Evolutionary conservation across 2,113 vertebrate genomes (phyloP), one percentile per base, ranked within the genome.

Genomic region (Hypocryptadius cinnamomeus): DNA sequence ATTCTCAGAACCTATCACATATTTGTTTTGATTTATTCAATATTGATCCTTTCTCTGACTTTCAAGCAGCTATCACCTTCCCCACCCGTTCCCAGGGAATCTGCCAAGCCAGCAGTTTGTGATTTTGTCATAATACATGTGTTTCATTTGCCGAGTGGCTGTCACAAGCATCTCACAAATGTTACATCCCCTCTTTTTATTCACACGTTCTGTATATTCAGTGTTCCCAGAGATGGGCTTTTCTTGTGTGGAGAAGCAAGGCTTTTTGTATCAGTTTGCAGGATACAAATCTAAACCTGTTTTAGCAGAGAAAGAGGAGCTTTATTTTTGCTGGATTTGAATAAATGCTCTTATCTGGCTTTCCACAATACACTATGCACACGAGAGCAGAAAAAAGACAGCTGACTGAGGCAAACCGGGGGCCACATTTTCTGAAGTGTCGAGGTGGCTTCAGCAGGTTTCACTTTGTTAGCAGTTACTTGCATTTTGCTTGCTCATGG

Each of bases 1-100:
- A 72, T 96, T 96, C 42, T 78, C 95, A 97, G 92, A 97, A 97
- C 96, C 93, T 96, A 96, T 96, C 97, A 94, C 97, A 97, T 98
- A 98, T 97, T 98, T 98, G 97, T 98, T 98, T 97, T 98, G 98
- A 97, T 96, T 95, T 97, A 97, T 97, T 97, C 96, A 97, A 97
- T 97, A 97, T 93, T 97, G 96, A 93, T 95, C 90, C 92, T 94
- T 97, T 97, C 96, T 97, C 96, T 97, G 97, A 97, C 97, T 97
- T 97, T 95, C 81, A 50, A 97, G 94, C 94, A 94, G 94, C 96
- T 96, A 93, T 97, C 97, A 96, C 97, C 96, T 97, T 97, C 97
- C 92, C 95, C 71, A 44, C 95, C 97, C 97, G 91, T 95, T 96
- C 96, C 69, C 80, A 96, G 92, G 92, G 94, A 97, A 96, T 96